Evolutionary conservation across 2,888 invertebrate species (phyloP).

Genomic region (Chironomus tentans): DNA sequence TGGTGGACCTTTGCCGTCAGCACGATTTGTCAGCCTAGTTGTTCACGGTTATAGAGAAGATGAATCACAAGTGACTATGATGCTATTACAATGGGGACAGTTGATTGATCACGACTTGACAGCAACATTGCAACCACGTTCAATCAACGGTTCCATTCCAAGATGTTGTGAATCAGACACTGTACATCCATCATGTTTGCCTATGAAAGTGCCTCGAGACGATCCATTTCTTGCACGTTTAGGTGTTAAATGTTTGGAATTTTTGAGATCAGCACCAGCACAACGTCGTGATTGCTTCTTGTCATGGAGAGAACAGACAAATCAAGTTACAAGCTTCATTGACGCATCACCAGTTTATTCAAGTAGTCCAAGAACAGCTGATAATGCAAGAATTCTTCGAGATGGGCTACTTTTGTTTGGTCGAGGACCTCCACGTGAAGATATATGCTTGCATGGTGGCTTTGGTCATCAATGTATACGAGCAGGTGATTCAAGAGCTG

Average conservation of each 20-base stretch:
- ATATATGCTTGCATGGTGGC: conserved; percentile 61
- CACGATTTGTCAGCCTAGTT: conserved; percentile 61
- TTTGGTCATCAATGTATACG: conserved; percentile 66
- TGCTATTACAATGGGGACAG: conserved; percentile 89
- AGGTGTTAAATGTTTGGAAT: conserved; percentile 70
- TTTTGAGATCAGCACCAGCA: conserved; percentile 71
- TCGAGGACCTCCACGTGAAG: conserved; percentile 56
- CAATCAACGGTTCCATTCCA: conserved; percentile 70
- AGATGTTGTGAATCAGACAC: conserved; percentile 54
- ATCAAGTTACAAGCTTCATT: conserved; percentile 72
- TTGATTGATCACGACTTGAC: conserved; percentile 78
- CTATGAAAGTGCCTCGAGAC: conserved; percentile 61
- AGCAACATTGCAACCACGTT: conserved; percentile 62
- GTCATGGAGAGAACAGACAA: conserved; percentile 76
- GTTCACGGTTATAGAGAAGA: conserved; percentile 57
- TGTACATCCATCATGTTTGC: conserved; percentile 78
- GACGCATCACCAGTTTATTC: conserved; percentile 78
- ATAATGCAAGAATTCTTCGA: conserved; percentile 63
- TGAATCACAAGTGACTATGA: conserved; percentile 61
- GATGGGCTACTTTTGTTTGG: conserved; percentile 62
- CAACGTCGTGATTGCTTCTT: conserved; percentile 69
- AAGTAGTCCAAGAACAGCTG: conserved; percentile 61
- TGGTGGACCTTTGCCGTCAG: conserved; percentile 59
- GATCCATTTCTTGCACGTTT: conserved; percentile 65
- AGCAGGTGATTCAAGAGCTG: conserved; percentile 68